Conservation (phyloP, 2,797 vertebrate genomes). For the Propithecus deckenii region DNA sequence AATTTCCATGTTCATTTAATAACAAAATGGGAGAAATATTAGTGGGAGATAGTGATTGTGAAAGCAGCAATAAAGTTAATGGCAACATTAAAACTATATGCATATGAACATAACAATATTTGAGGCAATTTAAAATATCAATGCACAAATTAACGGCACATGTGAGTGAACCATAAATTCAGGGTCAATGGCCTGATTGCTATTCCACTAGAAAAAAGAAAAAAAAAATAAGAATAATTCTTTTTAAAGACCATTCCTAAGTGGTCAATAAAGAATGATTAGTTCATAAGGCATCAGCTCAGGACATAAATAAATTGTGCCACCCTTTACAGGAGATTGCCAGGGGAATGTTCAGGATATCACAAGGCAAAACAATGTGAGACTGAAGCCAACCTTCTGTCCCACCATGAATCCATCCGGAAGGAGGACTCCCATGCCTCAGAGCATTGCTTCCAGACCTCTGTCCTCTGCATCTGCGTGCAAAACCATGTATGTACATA, state of each 20-base stretch:
- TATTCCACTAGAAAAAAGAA: neutral
- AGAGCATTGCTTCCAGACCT: neutral
- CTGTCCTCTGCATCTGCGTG: neutral
- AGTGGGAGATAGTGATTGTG: slow-evolving; percentile 58
- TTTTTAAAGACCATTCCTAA: neutral
- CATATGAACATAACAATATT: slow-evolving; percentile 25
- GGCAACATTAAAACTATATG: slow-evolving; percentile 26
- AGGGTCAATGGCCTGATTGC: neutral
- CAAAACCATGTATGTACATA: neutral
- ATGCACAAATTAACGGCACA: neutral
- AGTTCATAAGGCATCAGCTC: neutral
- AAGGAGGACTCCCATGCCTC: neutral
- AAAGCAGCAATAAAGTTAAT: slow-evolving; percentile 62
- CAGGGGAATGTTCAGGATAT: neutral
- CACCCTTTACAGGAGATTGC: neutral
- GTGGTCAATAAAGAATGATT: neutral
- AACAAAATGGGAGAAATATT: slow-evolving; percentile 55
- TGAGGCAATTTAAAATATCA: slow-evolving; percentile 49
- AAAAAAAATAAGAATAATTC: neutral
- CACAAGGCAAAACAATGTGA: neutral
- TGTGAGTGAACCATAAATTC: slow-evolving; percentile 31
- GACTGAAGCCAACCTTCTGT: neutral
- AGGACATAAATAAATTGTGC: neutral
- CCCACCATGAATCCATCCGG: neutral
- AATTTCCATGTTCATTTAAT: slow-evolving; percentile 67